Percentiles rank a stretch among this genome's conserved stretches.
These are phyloP conservation scores for Drosophila nr. medialis DNA, from an alignment of 2,888 invertebrate genomes.

Conservation along the genomic window DNA sequence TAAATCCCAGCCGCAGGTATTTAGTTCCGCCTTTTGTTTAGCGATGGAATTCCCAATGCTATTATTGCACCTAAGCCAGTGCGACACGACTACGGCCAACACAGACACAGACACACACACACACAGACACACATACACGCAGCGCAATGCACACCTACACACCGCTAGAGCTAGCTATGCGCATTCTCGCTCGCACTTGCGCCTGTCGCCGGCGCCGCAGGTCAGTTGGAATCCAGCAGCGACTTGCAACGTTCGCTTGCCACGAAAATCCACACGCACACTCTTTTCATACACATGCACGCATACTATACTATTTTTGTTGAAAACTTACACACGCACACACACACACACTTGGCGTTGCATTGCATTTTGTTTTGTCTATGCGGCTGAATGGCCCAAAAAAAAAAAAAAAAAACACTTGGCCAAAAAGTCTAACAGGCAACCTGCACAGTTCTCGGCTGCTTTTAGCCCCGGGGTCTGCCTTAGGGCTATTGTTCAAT, in stretches of 20 bases:
- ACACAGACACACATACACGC: background rate
- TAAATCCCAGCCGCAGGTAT: constrained; percentile 81
- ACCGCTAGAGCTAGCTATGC: constrained; percentile 6
- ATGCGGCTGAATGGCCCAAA: constrained; percentile 30
- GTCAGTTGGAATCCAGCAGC: constrained; percentile 66
- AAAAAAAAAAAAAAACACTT: constrained; percentile 29
- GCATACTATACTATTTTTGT: background rate
- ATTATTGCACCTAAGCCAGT: constrained; percentile 78
- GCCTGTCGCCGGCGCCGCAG: constrained; percentile 78
- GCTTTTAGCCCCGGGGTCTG: constrained; percentile 37
- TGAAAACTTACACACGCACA: background rate
- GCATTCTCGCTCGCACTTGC: constrained; percentile 34
- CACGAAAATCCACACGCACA: constrained; percentile 69
- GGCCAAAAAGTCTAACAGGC: constrained; percentile 49
- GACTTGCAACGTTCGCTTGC: constrained; percentile 51
- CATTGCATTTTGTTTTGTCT: constrained; percentile 13
- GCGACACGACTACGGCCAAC: constrained; percentile 27
- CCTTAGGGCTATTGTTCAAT: constrained; percentile 58
- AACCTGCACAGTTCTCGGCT: constrained; percentile 29
- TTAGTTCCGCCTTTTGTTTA: constrained; percentile 80
- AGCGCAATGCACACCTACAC: background rate
- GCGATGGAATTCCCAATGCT: constrained; percentile 79
- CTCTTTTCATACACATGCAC: constrained; percentile 1
- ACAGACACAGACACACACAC: constrained; percentile 1
- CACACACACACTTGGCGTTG: background rate